A percentile compares a stretch with the other conserved stretches of the same genome.
phyloP scores from a whole-genome alignment of 2,888 invertebrate genomes.

The Teinopalpus imperialis region DNA sequence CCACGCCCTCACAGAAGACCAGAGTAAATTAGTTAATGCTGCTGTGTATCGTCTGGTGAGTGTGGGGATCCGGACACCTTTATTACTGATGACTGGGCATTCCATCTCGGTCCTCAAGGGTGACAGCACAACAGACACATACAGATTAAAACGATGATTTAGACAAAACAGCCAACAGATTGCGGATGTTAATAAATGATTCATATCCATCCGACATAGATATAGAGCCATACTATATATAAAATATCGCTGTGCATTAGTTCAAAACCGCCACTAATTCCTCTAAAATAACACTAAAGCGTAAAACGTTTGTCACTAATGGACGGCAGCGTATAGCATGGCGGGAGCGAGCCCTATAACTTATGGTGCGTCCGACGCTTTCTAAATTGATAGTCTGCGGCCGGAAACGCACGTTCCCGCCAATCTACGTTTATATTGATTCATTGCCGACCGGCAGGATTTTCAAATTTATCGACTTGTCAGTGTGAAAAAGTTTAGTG shows the following conservation, averaged over 20 bases:
- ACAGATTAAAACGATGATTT: no score
- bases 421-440: conserved; percentile 39
- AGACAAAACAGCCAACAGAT: neutral
- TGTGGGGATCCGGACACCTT: no score
- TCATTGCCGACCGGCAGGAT: conserved; percentile 31
- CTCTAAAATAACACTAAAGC: conserved; percentile 24
- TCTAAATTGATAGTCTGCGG: conserved; percentile 32
- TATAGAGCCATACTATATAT: neutral
- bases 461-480: conserved; percentile 25
- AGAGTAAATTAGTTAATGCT: no score
- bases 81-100: no score
- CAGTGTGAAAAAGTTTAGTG: conserved; percentile 13
- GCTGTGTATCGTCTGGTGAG: no score
- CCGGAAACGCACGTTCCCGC: conserved; percentile 35
- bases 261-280: conserved; percentile 21
- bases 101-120: no score
- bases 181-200: neutral
- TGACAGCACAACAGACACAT: no score
- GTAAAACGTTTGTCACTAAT: conserved; percentile 24
- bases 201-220: neutral
- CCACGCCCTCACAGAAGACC: no score
- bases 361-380: conserved; percentile 23
- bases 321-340: conserved; percentile 11
- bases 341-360: conserved; percentile 13
- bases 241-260: conserved; percentile 13